Evolutionary conservation across 2,113 vertebrate species (phyloP), one percentile per base, ranked within the genome.

Genomic region (Ciconia boyciana): DNA sequence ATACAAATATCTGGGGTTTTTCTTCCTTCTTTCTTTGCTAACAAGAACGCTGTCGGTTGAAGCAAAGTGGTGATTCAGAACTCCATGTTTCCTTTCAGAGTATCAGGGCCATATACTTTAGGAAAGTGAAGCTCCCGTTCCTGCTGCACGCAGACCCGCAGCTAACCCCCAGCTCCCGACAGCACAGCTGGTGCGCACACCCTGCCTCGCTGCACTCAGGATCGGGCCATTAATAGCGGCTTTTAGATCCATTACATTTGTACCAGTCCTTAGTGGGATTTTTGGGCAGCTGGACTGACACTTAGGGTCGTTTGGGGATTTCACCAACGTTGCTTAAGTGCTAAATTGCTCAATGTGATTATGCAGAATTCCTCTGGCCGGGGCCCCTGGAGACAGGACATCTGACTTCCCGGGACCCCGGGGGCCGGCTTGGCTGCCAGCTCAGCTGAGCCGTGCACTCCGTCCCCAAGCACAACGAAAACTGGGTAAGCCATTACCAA

Each of bases 1-100:
- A 98, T 99, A 99, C 98, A 97, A 98, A 98, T 97, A 98, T 96
- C 97, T 98, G 96, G 82, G 97, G 90, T 36, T 94, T 76, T 96
- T 97, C 97, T 94, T 98, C 95, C 94, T 97, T 93, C 94, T 94
- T 96, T 95, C 93, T 94, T 97, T 96, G 96, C 87, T 93, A 96
- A 43, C 19, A 60, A 97, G 93, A 96, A 97, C 8, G 22, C 76
- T 96, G 61, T 93, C 55, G 22, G 85, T 83, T 97, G 94, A 96
- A 95, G 83, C 65, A 34, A 96, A 95, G 49, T 10, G 24, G 36
- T 79, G 49, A 90, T 96, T 96, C 86, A 81, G 83, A 87, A 93
- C 83, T 93, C 91, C 39, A 6, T 34, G 14, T 70, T 81, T 79
- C 51, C 71, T 21, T 95, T 88, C 31, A n/a, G 91, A 93, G 93